Base-by-base conservation (phyloP, 37 sponge, comb jelly and placozoan genomes). In the Haliclona indistincta region DNA sequence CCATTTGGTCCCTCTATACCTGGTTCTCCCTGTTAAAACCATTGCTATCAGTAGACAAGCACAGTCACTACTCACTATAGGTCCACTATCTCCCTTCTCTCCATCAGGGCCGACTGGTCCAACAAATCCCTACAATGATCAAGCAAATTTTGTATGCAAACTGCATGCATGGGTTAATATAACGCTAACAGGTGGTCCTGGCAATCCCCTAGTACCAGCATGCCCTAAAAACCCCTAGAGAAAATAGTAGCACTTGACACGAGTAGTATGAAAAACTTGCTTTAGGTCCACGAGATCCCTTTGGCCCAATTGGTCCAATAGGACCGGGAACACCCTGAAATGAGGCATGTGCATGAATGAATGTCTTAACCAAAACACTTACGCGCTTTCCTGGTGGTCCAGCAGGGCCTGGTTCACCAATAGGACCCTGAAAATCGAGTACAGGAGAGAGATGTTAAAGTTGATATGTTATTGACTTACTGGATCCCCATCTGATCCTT, bases 401-500 rank as follows among this genome's bases (percentile, higher is more conserved):
- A 62, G 76, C 63, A 7, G 35, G 43, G 3, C 87, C 87, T 6
- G 43, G 41, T 52, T 26, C 81, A 29, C 87, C 87, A 19, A 43
- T 33, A 7, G 74, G 58, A 52, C 85, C 85, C 85, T 84, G 70
- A 4, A 52, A 30, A 15, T 19, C 10, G 42, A 3, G 28, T 43
- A 34, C 7, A 37, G 2, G 19, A 39, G 1, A 15, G 43, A 22
- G 29, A 2, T 49, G 28, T 2, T 13, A 35, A 38, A 28, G 28
- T 7, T 6, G 28, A 32, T 2, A 40, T 10, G 4, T 17, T 29
- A 37, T 23, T 61, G 25, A 80, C 81, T 67, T 55, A 81, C 88
- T 30, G 52, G 44, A 7, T 60, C 70, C 70, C 88, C 88, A 55
- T 81, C 82, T 20, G 65, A 11, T 36, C 89, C 89, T 3, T 62